phyloP scores from a whole-genome alignment of 2,113 vertebrate species.

The Oxyruncus cristatus region DNA sequence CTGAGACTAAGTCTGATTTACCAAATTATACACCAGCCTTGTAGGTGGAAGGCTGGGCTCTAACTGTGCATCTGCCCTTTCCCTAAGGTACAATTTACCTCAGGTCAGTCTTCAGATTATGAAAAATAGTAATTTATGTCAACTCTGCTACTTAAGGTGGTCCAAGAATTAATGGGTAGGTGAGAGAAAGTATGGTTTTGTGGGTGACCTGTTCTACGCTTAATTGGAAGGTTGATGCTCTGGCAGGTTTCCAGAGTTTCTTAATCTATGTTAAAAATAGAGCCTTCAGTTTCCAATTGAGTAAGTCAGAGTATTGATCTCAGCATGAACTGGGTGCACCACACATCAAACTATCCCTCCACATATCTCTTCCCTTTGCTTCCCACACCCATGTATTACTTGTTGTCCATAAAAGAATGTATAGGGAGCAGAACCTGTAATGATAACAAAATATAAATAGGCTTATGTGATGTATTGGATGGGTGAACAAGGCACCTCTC shows the following conservation, averaged over 20 bases:
- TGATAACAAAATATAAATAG: fast-evolving
- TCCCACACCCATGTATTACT: background rate
- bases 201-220: background rate
- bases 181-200: background rate
- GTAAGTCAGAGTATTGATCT: background rate
- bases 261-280: background rate
- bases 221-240: background rate
- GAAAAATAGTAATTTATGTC: background rate
- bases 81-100: background rate
- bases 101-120: background rate
- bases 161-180: background rate
- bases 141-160: background rate
- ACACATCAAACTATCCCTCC: background rate
- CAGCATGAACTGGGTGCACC: background rate
- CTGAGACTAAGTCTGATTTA: background rate
- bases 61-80: background rate
- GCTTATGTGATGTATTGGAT: fast-evolving
- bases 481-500: background rate
- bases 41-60: background rate
- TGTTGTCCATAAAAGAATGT: background rate
- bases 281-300: background rate
- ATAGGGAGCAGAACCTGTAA: background rate
- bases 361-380: background rate
- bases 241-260: background rate
- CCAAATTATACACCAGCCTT: background rate